A percentile compares a stretch with the other conserved stretches of the same genome.
Evolutionary conservation across 2,888 invertebrate species (phyloP).

Genomic region (Spilosoma lubricipeda): DNA sequence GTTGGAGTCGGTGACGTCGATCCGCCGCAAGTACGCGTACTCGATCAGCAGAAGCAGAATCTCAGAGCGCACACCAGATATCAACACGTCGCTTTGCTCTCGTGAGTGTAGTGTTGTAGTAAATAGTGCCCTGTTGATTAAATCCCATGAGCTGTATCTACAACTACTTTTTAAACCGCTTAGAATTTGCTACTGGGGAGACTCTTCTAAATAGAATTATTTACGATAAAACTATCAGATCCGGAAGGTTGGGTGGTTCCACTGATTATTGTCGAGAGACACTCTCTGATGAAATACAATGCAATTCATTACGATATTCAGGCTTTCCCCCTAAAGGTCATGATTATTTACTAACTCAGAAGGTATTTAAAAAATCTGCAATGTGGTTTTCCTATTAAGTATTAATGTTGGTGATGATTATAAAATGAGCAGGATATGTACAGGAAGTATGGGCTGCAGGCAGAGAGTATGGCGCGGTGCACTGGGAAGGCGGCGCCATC

Average conservation of each 20-base stretch:
- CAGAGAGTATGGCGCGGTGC: conserved; percentile 94
- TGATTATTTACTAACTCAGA: not conserved
- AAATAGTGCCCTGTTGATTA: conserved; percentile 89
- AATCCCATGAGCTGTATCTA: not conserved
- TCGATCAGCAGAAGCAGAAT: conserved; percentile 93
- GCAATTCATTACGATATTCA: not conserved
- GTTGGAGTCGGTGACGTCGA: conserved; percentile 91
- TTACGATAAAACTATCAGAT: not conserved
- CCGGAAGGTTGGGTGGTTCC: not conserved
- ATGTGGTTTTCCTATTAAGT: not conserved
- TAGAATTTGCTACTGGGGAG: not conserved
- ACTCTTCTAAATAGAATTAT: not conserved
- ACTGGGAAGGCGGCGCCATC: conserved; percentile 94
- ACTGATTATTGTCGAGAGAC: not conserved
- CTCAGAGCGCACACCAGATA: conserved; percentile 92
- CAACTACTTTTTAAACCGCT: not conserved
- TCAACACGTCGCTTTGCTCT: conserved; percentile 89
- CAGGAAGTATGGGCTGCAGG: conserved; percentile 97
- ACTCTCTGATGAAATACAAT: not conserved
- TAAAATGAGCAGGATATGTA: conserved; percentile 66
- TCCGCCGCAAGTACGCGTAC: conserved; percentile 93
- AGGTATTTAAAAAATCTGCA: not conserved
- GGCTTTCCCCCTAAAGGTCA: not conserved
- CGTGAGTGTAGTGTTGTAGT: conserved; percentile 92
- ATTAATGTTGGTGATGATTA: not conserved